Percentiles rank a stretch among this genome's conserved stretches.
These are phyloP conservation scores for Scortum barcoo DNA, from an alignment of 2,113 vertebrate species.

Conservation along the genomic window DNA sequence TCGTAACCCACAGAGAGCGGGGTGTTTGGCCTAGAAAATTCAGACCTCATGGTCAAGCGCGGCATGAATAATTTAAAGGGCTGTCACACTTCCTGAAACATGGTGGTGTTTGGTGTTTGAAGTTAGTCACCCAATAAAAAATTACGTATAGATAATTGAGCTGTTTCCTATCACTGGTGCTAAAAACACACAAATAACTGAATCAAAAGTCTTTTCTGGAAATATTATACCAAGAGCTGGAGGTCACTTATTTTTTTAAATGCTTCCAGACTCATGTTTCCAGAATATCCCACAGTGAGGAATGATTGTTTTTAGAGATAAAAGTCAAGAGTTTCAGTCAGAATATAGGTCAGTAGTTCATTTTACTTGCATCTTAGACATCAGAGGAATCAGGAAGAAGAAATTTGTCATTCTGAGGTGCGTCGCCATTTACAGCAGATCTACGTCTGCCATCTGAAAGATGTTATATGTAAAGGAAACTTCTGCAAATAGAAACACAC, in stretches of 20 bases:
- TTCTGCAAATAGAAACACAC: too few relatives aligned
- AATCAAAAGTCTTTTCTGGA: not conserved
- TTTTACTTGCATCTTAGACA: too few relatives aligned
- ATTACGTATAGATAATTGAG: not conserved
- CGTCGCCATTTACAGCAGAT: not conserved
- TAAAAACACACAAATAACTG: not conserved
- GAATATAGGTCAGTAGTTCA: too few relatives aligned
- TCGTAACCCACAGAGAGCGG: conserved; percentile 54
- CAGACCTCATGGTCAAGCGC: conserved; percentile 56
- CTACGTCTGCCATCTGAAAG: not conserved
- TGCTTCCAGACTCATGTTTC: too few relatives aligned
- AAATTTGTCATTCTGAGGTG: not conserved
- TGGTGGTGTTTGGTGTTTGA: not conserved
- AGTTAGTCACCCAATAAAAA: not conserved
- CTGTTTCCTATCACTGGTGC: not conserved
- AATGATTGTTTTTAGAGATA: too few relatives aligned
- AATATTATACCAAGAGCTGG: too few relatives aligned
- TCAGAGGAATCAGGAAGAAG: not conserved
- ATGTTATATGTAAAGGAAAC: not conserved
- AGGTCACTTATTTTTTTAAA: too few relatives aligned
- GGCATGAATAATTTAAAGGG: conserved; percentile 56
- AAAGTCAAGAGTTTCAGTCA: too few relatives aligned
- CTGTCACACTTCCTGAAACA: conserved; percentile 32
- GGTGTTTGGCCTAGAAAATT: conserved; percentile 72
- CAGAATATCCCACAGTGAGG: too few relatives aligned